Base-by-base conservation (phyloP, 1,140 invertebrate species). In the Drosophila prosaltans region DNA sequence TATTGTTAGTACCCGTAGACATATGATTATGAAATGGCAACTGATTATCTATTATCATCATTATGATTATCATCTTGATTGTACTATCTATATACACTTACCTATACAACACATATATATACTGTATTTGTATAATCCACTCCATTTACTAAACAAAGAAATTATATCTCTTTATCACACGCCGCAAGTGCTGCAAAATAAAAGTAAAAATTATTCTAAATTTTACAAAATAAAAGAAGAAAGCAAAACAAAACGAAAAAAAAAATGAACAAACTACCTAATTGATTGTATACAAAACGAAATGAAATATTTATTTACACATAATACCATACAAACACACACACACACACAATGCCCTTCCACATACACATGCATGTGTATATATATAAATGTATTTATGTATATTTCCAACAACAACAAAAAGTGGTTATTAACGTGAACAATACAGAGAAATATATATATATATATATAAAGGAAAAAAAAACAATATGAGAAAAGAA, bases 211-310 rank as follows among this genome's bases (percentile, higher is more conserved):
- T 51, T 61, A 88, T 86, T 86, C 82, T 77, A 88, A 83, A 86
- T 78, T 89, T 88, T 80, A 89, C 65, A 81, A 78, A 67, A 40
- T 67, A 64, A 77, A 69, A 61, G 40, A 54, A 48, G 21, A 54
- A 74, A 16, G 16, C 16, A 16, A 16, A 16, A 16, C 16, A 16
- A 16, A 16, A 16, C 16, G 26, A 58, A 65, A 41, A 60, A 72
- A 67, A 74, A 73, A 72, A 64, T 77, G 72, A 89, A 84, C 84
- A 80, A 88, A 84, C 76, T 86, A 86, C 82, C 82, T 86, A 81
- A 81, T 66, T 55, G 69, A 84, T 51, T 45, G 82, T 82, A 86
- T 86, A 86, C 79, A 86, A 86, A 79, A 60, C 72, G 63, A 65
- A 62, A 83, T 75, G 71, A 66, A 58, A 71, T 77, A 86, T 80